These are phyloP conservation scores for Hippopotamus amphibius DNA, from an alignment of 2,113 vertebrate species.

Conservation along the genomic window DNA sequence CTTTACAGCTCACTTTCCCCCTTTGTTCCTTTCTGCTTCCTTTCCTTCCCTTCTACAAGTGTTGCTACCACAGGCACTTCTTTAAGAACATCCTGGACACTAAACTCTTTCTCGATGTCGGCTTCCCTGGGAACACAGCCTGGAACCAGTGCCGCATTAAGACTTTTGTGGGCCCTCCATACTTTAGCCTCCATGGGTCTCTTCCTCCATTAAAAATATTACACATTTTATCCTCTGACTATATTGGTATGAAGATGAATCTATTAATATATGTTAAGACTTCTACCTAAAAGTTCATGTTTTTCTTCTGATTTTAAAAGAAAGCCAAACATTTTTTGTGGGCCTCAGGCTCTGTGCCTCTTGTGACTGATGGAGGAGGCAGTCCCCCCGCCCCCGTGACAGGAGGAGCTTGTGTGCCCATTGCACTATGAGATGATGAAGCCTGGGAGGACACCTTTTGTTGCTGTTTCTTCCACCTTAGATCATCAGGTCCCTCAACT, in stretches of 20 bases:
- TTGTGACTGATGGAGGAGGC: not conserved
- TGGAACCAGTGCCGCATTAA: not conserved
- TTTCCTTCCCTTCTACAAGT: not conserved
- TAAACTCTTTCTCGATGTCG: not conserved
- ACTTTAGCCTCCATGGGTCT: not conserved
- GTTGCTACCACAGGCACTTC: not conserved
- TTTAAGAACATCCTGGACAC: not conserved
- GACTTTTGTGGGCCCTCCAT: not conserved
- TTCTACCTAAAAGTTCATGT: constrained; percentile 5
- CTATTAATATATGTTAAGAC: constrained; percentile 13
- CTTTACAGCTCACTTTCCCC: not conserved
- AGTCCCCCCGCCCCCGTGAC: not conserved
- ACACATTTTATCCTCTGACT: not conserved
- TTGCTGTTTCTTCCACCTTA: not conserved
- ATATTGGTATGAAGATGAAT: not conserved
- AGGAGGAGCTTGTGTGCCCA: not conserved
- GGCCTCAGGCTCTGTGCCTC: not conserved
- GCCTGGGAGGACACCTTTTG: not conserved
- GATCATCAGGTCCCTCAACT: not conserved
- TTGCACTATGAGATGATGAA: not conserved
- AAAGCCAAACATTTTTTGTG: not conserved
- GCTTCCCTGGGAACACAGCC: not conserved
- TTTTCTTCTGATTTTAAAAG: constrained; percentile 23
- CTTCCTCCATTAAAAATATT: not conserved
- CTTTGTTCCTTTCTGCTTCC: not conserved